Base-by-base conservation (phyloP, 2,797 vertebrate species). In the Bucorvus abyssinicus region DNA sequence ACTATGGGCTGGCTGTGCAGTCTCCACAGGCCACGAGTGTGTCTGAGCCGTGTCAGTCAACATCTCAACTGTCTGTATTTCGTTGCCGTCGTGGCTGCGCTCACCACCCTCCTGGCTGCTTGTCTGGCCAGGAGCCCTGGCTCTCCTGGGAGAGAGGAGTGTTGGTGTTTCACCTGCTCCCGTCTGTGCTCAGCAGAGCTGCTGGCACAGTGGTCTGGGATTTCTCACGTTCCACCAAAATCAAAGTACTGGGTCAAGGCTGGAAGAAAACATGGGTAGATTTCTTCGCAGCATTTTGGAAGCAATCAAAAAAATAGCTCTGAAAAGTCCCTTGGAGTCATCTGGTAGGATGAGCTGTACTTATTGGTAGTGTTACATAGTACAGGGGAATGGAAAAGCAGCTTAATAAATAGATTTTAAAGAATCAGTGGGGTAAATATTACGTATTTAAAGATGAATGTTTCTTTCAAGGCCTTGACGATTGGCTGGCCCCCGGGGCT, bases 401-500 rank as follows among this genome's bases (percentile, higher is more conserved):
- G 50, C 15, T 52, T 52, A 27, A 27, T 27, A 27, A 52, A 27
- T 29, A 29, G 27, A 8, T 96, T 57, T 55, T 4, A 13, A 88
- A 95, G 55, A 67, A 86, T 64, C 92, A 93, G 27, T 84, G 90
- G 74, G 76, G 65, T 74, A 95, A 93, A 97, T 40, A 40, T 92
- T 50, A 84, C 5, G 3, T 63, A 15, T 84, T 86, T 49, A 68
- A 75, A 94, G 87, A 90, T 92, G 94, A 93, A 82, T 56, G 77
- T 96, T 94, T 96, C 94, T 96, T 96, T 94, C 85, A 96, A 87
- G 92, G 89, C 67, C 73, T 82, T 76, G 55, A 70, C 59, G 90
- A 96, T 68, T 7, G 57, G 77, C 93, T 95, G 94, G 96, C 91
- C 75, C 30, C 68, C 1, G 27, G 4, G 75, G 88, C 53, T 6